Conservation (phyloP, 2,113 vertebrate species). For the Morone chrysops region DNA sequence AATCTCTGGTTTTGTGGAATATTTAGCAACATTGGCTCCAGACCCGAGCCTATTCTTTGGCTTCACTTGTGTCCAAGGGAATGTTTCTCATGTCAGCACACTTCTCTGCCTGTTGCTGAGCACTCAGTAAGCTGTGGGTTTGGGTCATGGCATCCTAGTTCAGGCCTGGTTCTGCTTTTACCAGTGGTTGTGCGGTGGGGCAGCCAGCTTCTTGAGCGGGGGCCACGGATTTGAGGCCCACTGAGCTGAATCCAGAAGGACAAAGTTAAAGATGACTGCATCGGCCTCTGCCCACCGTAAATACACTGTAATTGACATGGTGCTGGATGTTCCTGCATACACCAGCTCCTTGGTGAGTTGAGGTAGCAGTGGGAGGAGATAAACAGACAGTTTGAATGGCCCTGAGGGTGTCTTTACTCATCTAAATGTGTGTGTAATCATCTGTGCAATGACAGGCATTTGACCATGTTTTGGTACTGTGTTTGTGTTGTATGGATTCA, state of each 20-base stretch:
- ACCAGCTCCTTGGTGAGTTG: conserved; percentile 56
- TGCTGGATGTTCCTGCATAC: conserved; percentile 63
- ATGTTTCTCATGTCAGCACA: conserved; percentile 75
- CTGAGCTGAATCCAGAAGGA: conserved; percentile 45
- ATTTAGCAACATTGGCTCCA: conserved; percentile 75
- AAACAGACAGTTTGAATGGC: conserved; percentile 58
- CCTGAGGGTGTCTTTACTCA: conserved; percentile 64
- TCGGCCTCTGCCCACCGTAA: conserved; percentile 61
- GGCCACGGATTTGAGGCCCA: conserved; percentile 21
- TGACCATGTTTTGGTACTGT: conserved; percentile 60
- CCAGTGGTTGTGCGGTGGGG: conserved; percentile 60
- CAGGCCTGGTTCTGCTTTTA: conserved; percentile 61
- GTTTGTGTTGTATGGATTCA: conserved; percentile 57
- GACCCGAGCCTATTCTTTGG: conserved; percentile 64
- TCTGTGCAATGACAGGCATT: conserved; percentile 66
- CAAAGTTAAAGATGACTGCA: conserved; percentile 66
- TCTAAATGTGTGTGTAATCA: conserved; percentile 63
- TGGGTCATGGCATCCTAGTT: conserved; percentile 58
- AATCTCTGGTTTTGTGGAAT: conserved; percentile 75
- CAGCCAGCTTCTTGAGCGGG: conserved; percentile 55
- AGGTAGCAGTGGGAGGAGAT: conserved; percentile 60
- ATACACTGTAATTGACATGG: conserved; percentile 70
- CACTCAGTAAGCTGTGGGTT: conserved; percentile 67
- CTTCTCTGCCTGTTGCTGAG: conserved; percentile 51
- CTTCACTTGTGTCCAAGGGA: conserved; percentile 63